Base-by-base conservation (phyloP, 2,888 invertebrate species). In the Trissolcus brochymenae region DNA sequence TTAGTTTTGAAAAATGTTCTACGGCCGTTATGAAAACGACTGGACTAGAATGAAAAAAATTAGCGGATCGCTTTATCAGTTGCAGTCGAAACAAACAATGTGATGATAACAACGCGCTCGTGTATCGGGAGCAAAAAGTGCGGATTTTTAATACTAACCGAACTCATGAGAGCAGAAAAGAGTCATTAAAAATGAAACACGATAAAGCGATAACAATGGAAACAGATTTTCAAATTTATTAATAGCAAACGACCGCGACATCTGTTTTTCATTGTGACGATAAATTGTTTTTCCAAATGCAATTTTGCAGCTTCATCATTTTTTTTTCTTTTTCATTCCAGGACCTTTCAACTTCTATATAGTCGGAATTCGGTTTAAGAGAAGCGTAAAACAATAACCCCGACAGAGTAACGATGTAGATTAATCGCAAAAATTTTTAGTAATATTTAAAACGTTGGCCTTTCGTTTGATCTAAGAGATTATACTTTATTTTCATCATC, bases 81-180 rank as follows among this genome's bases (percentile, higher is more conserved):
- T 16, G 53, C 75, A 78, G 81, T 78, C 80, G 80, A 83, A 82
- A 82, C 81, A 83, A 84, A 82, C 79, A 81, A 81, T 81, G 80
- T 62, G 76, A 57, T 51, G 81, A 82, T 82, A 81, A 80, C 57
- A 57, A 70, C 71, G 73, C 56, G 66, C 76, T 75, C 59, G 62
- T 70, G 59, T 76, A 73, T 60, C 64, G 66, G 70, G 76, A 75
- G 54, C 66, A 41, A 72, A 78, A 70, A 68, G 62, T 59, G 73
- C 64, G 53, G 71, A 64, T 72, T 71, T 76, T 73, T 66, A 65
- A 65, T 64, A 62, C 43, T 60, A 55, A 41, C 60, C 64, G 56
- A 59, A 70, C 55, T 50, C 59, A 59, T 57, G 64, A 68, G 64
- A 51, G 62, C 68, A 62, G 46, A 40, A 17, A 25, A 65, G 71